Base-by-base conservation (phyloP, 2,888 invertebrate genomes). In the Drosophila prolongata region DNA sequence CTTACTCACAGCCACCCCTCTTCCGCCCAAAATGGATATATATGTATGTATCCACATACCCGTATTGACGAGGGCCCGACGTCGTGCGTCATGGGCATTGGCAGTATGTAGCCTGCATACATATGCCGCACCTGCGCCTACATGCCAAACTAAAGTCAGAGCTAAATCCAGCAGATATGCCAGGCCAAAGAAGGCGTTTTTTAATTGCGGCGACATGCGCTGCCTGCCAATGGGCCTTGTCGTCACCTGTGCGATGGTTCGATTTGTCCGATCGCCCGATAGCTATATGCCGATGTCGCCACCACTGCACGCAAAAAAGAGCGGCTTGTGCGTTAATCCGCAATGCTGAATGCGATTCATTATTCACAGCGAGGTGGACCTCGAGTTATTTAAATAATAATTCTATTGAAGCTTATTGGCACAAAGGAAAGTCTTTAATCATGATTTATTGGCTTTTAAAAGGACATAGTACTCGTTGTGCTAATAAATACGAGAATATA, bases 121-220 rank as follows among this genome's bases (percentile, higher is more conserved):
- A 81, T 88, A 85, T 85, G 88, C 87, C 83, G 87, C 85, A 85
- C 85, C 85, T 85, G 85, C 89, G 89, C 78, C 89, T 85, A 80
- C 70, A 76, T 77, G 79, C 89, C 89, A 87, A 79, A 11, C 35
- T 35, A 30, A 30, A 87, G 75, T 78, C 76, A 84, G 82, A 76
- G 85, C 73, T 73, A 76, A 54, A 55, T 70, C 87, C 65, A 38
- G 40, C 68, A 40, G 66, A 66, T 66, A 67, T 42, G 55, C 49
- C 65, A 14, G 16, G 68, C 65, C 90, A 77, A 85, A 90, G 89
- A 90, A 90, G 90, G 90, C 90, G 89, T 87, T 89, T 90, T 90
- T 90, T 90, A 90, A 90, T 90, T 90, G 90, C 90, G 89, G 75
- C 90, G 87, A 90, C 90, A 90, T 90, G 90, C 74, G 70, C 79